phyloP scores from a whole-genome alignment of 2,888 invertebrate species.

The Tethea ocularis region DNA sequence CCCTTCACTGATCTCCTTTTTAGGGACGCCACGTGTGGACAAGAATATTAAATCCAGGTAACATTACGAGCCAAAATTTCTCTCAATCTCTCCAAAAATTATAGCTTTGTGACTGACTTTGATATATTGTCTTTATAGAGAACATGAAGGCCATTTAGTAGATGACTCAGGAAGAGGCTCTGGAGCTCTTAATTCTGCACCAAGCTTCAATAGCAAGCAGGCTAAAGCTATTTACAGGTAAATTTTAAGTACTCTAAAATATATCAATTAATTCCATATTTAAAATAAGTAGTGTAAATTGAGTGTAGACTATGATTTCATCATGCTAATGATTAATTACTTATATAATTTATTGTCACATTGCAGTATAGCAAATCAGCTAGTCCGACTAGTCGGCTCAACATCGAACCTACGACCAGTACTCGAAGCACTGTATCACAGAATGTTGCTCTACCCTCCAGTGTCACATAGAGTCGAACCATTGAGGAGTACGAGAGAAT shows the following conservation, averaged over 20 bases:
- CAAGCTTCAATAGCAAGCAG: slow-evolving; percentile 91
- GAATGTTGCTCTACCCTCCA: slow-evolving; percentile 95
- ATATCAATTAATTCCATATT: too few species aligned
- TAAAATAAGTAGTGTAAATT: too few species aligned
- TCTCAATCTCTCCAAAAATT: not conserved
- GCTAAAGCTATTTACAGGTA: slow-evolving; percentile 95
- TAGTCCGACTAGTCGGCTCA: slow-evolving; percentile 94
- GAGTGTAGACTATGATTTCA: not conserved
- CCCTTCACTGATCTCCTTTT: slow-evolving; percentile 93
- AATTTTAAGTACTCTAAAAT: too few species aligned
- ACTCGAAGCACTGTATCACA: slow-evolving; percentile 95
- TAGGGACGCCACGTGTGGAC: slow-evolving; percentile 94
- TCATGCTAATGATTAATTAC: not conserved
- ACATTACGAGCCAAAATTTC: slow-evolving; percentile 29
- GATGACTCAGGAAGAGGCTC: slow-evolving; percentile 86
- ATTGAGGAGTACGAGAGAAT: slow-evolving; percentile 91
- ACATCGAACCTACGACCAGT: slow-evolving; percentile 95
- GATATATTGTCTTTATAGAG: slow-evolving; percentile 48
- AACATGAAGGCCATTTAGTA: slow-evolving; percentile 78
- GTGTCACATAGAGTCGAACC: slow-evolving; percentile 94
- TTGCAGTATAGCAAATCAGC: slow-evolving; percentile 92
- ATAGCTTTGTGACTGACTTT: not conserved
- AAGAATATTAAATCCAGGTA: slow-evolving; percentile 89
- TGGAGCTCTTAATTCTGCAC: slow-evolving; percentile 88
- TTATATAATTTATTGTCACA: not conserved